Evolutionary conservation across 2,113 vertebrate genomes (phyloP), one percentile per base, ranked within the genome.

Genomic region (Pleuronectes platessa): DNA sequence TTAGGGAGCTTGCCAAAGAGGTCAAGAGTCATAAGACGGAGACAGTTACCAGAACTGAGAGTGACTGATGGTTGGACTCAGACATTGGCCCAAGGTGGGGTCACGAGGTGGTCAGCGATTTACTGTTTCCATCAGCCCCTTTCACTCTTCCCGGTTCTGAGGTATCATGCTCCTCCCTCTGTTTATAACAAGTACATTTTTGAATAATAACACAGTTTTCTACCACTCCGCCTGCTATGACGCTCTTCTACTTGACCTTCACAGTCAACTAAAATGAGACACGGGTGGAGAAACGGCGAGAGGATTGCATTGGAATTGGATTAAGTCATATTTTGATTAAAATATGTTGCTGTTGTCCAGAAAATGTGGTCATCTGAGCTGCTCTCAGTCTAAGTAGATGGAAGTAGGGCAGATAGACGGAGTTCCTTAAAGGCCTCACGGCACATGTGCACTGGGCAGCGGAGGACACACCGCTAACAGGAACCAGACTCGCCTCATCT

Each of bases 401-500:
- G 56, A 90, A 87, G 67, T 86, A 86, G 78, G 73, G 58, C 72
- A 89, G 49, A 51, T 62, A 76, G 81, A 81, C 60, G 54, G 79
- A 69, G 68, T 58, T 83, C 71, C 71, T 60, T 20, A 35, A 82
- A 78, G 79, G 66, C 79, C 81, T 72, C 83, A 40, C 31, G 27
- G 78, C 85, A 86, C 79, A 85, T 84, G 68, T 84, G 87, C 67
- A 74, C 68, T 23, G 76, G 76, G 59, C 82, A 76, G 70, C 56
- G 66, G 61, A 79, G 61, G 67, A 86, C 71, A 85, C 74, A 81
- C 64, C 18, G 9, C 80, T 88, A 91, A 89, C 81, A 74, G 59
- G 73, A 92, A 89, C 81, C 92, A 92, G 87, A 89, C 73, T 67
- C 27, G 75, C 62, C 70, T 58, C 37, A 63, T 78, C 56, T 47